These are phyloP conservation scores for Spisula subtruncata DNA, from an alignment of 2,888 invertebrate species.

Conservation along the genomic window DNA sequence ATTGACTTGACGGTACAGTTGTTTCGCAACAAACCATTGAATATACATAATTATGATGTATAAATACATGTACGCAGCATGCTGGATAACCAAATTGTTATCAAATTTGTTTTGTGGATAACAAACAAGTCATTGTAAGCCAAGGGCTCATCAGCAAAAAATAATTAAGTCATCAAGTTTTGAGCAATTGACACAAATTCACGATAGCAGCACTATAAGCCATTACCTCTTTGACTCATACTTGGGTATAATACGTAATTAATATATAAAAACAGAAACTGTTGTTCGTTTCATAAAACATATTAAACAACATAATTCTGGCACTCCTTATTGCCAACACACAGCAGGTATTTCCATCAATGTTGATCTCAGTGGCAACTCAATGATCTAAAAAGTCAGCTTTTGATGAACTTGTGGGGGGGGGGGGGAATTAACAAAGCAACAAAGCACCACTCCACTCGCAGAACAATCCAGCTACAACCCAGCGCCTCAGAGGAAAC, in stretches of 20 bases:
- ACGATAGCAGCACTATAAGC: background rate
- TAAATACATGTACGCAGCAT: too few relatives aligned
- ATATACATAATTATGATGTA: too few relatives aligned
- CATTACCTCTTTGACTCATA: background rate
- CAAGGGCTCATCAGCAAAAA: too few relatives aligned
- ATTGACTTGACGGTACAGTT: too few relatives aligned
- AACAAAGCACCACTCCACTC: too few relatives aligned
- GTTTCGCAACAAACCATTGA: too few relatives aligned
- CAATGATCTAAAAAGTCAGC: slow-evolving; percentile 18
- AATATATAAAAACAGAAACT: slow-evolving; percentile 13
- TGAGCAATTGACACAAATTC: slow-evolving; percentile 22
- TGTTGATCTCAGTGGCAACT: slow-evolving; percentile 21
- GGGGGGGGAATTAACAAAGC: slow-evolving; percentile 33
- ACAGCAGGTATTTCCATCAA: slow-evolving; percentile 44
- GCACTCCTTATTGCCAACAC: slow-evolving; percentile 11
- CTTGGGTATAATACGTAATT: slow-evolving; percentile 14
- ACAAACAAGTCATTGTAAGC: too few relatives aligned
- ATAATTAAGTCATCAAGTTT: background rate
- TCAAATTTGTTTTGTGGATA: too few relatives aligned
- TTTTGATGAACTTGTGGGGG: slow-evolving; percentile 7
- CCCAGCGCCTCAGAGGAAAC: slow-evolving; percentile 42
- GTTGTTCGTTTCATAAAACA: slow-evolving; percentile 28
- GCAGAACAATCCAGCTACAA: slow-evolving; percentile 44
- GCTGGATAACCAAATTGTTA: too few relatives aligned
- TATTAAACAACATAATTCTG: slow-evolving; percentile 9